Conservation (phyloP, 2,113 vertebrate genomes). For the Crotalus helleri region DNA sequence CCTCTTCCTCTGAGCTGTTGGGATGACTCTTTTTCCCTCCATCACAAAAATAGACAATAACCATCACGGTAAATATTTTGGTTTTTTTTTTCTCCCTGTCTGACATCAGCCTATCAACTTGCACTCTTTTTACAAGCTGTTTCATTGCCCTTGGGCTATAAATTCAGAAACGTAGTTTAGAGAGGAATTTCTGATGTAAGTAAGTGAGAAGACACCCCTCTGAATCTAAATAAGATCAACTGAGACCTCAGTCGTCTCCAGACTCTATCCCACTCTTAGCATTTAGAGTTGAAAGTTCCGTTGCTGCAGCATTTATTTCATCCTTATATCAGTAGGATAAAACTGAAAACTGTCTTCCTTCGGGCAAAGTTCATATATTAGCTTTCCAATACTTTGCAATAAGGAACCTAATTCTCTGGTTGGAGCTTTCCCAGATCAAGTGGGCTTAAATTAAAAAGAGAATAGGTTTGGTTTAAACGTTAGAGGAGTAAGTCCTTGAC, state of each 20-base stretch:
- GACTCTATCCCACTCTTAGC: neutral
- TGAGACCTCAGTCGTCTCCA: neutral
- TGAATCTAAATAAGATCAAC: neutral
- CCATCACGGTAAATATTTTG: conserved; percentile 24
- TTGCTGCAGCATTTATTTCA: neutral
- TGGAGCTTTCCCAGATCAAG: neutral
- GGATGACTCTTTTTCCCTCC: conserved; percentile 30
- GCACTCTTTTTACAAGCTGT: neutral
- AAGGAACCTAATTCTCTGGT: neutral
- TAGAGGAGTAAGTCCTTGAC: neutral
- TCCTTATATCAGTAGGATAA: neutral
- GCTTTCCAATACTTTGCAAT: neutral
- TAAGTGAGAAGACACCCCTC: neutral
- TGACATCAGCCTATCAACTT: neutral
- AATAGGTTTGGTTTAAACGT: neutral
- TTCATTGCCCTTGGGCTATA: too few species aligned
- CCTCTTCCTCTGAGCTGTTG: neutral
- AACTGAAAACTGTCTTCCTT: neutral
- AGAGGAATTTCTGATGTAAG: neutral
- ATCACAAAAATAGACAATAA: conserved; percentile 20
- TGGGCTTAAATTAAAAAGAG: neutral
- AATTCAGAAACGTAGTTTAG: neutral
- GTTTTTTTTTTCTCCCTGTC: neutral
- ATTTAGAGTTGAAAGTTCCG: neutral
- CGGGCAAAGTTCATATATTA: neutral